A percentile compares a stretch with the other conserved stretches of the same genome.
Conservation (phyloP, 1,140 invertebrate species). For the Idris sp. region DNA sequence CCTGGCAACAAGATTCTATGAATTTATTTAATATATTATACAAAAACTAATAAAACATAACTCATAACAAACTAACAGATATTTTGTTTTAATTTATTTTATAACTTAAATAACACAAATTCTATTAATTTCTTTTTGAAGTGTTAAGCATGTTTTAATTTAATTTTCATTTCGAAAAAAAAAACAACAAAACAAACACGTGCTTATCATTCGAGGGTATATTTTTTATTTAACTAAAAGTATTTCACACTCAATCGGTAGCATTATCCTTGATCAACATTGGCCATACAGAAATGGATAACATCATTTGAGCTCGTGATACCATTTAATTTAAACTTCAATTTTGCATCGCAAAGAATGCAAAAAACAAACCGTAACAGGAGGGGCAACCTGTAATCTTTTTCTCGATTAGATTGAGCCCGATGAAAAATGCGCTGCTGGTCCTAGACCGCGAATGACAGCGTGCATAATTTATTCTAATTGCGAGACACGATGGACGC, state of each 20-base stretch:
- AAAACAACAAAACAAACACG: too few species aligned
- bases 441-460: constrained; percentile 35
- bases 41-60: too few species aligned
- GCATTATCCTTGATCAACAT: not conserved
- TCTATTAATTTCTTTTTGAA: too few species aligned
- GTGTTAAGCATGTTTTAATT: too few species aligned
- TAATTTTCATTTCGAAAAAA: too few species aligned
- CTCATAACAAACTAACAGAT: too few species aligned
- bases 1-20: too few species aligned
- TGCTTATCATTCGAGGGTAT: too few species aligned
- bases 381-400: constrained; percentile 46
- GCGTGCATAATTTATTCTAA: constrained; percentile 61
- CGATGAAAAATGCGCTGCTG: constrained; percentile 21
- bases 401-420: constrained; percentile 38
- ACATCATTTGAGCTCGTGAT: constrained; percentile 5
- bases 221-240: not conserved
- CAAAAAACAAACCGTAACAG: constrained; percentile 48
- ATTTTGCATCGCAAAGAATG: constrained; percentile 38
- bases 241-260: not conserved
- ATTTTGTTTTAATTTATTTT: too few species aligned
- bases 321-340: constrained; percentile 40
- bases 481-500: constrained; percentile 16
- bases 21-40: too few species aligned
- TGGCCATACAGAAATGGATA: constrained; percentile 3
- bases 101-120: too few species aligned